A percentile compares a stretch with the other conserved stretches of the same genome.
Conservation (phyloP, 2,113 vertebrate species). For the Pavo muticus region DNA sequence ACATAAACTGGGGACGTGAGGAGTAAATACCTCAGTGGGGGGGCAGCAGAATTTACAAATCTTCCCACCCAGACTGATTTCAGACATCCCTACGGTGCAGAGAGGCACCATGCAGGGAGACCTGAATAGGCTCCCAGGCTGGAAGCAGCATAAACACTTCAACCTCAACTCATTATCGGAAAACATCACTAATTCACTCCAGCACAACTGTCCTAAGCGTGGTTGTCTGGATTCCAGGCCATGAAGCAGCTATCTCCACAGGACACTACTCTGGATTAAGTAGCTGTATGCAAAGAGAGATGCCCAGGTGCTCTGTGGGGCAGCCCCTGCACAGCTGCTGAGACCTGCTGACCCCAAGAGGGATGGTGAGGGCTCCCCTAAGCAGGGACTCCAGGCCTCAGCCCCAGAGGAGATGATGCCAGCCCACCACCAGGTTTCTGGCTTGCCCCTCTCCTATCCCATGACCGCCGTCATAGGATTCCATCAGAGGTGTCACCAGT, state of each 20-base stretch:
- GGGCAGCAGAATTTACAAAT: not conserved
- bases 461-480: not conserved
- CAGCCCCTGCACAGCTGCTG: accelerated
- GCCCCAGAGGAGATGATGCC: not conserved
- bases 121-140: not conserved
- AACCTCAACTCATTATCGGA: slow-evolving; percentile 61
- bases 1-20: not conserved
- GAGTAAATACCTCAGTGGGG: not conserved
- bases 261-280: not conserved
- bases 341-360: not conserved
- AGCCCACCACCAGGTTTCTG: slow-evolving; percentile 40
- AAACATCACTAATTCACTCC: slow-evolving; percentile 40
- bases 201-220: not conserved
- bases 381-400: not conserved
- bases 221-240: not conserved
- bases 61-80: slow-evolving; percentile 39
- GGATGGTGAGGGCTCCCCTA: not conserved
- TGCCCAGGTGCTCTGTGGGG: not conserved
- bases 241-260: not conserved
- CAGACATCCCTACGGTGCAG: not conserved
- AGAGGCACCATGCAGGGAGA: not conserved
- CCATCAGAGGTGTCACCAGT: slow-evolving; percentile 48
- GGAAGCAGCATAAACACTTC: slow-evolving; percentile 22
- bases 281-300: not conserved
- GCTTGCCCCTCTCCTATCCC: not conserved